These are phyloP conservation scores for Melanerpes formicivorus DNA, from an alignment of 2,113 vertebrate species.

Conservation along the genomic window DNA sequence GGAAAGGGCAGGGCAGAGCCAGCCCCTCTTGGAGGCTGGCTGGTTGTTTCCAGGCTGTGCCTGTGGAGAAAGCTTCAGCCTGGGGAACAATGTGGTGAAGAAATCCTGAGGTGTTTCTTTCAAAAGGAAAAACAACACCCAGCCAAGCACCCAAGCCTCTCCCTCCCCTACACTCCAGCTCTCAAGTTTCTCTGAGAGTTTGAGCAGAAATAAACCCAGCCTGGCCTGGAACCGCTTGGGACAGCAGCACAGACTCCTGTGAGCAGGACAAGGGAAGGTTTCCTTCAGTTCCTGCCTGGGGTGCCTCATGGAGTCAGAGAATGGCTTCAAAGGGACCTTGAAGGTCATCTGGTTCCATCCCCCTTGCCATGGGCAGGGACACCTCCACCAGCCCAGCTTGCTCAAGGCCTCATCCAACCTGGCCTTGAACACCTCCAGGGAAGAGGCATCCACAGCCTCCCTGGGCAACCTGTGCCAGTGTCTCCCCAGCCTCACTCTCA, in stretches of 20 bases:
- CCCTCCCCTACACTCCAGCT: background rate
- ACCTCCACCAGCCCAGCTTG: too few relatives aligned
- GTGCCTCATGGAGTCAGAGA: too few relatives aligned
- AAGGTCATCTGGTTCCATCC: too few relatives aligned
- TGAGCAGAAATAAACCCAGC: background rate
- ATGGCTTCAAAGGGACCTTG: too few relatives aligned
- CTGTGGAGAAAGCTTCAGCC: background rate
- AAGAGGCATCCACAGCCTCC: too few relatives aligned
- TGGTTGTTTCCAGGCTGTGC: background rate
- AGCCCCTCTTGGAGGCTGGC: rapidly evolving
- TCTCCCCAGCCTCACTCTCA: too few relatives aligned
- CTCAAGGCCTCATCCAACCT: too few relatives aligned
- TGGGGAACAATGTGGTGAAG: background rate
- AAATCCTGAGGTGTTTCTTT: background rate
- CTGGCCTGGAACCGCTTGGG: background rate
- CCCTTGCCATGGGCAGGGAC: too few relatives aligned
- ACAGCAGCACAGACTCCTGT: background rate
- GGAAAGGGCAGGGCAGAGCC: conserved; percentile 11
- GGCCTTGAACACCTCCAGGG: too few relatives aligned
- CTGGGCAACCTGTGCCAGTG: too few relatives aligned
- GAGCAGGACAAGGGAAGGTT: background rate
- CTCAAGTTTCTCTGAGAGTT: background rate
- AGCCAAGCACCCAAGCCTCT: too few relatives aligned
- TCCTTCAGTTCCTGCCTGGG: background rate
- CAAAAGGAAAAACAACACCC: background rate